These are phyloP conservation scores for Smithornis capensis DNA, from an alignment of 2,113 vertebrate species.

Conservation along the genomic window DNA sequence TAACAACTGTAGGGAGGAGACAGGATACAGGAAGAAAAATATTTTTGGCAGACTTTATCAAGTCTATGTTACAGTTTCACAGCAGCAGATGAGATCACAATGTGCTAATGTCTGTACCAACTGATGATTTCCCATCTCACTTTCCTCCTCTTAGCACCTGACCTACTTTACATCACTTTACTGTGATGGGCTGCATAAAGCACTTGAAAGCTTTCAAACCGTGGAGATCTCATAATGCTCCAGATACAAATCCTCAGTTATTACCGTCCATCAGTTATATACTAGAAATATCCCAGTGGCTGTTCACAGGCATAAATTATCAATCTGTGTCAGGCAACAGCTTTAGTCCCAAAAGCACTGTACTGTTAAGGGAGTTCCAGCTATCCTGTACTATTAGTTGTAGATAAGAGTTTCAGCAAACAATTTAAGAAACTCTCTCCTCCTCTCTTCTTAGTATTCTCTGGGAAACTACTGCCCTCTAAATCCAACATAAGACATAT, in stretches of 20 bases:
- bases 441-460: neutral
- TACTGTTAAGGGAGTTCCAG: neutral
- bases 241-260: slow-evolving; percentile 23
- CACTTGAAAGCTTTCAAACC: slow-evolving; percentile 21
- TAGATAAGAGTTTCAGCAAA: neutral
- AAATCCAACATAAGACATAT: neutral
- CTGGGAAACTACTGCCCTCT: neutral
- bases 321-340: neutral
- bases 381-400: slow-evolving; percentile 5
- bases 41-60: slow-evolving; percentile 45
- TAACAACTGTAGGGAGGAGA: slow-evolving; percentile 18
- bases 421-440: neutral
- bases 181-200: neutral
- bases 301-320: neutral
- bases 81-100: slow-evolving; percentile 47
- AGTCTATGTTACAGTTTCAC: slow-evolving; percentile 18
- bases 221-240: neutral
- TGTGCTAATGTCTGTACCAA: slow-evolving; percentile 47
- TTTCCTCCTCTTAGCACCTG: slow-evolving; percentile 11
- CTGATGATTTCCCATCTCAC: neutral
- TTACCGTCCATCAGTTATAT: neutral
- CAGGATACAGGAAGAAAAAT: slow-evolving; percentile 35
- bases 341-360: neutral
- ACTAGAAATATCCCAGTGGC: neutral
- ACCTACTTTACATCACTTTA: slow-evolving; percentile 58